Percentiles rank a stretch among this genome's conserved stretches.
These are phyloP conservation scores for Sepioteuthis lessoniana DNA, from an alignment of 2,888 invertebrate species.

Conservation along the genomic window DNA sequence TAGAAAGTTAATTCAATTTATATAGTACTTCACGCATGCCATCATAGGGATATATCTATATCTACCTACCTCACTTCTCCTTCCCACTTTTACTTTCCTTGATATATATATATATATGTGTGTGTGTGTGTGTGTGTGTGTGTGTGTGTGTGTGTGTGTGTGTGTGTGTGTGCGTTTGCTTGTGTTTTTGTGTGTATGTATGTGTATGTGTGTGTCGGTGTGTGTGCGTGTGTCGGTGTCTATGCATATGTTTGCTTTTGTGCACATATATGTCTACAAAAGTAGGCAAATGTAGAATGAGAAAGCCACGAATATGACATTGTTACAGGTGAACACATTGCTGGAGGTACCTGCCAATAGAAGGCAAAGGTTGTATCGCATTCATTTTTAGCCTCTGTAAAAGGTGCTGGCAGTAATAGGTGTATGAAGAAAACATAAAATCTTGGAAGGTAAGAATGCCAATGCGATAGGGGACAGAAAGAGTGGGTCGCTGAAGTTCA, in stretches of 20 bases:
- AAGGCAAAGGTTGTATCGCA: slow-evolving; percentile 33
- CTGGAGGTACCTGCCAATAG: slow-evolving; percentile 33
- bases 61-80: too few relatives aligned
- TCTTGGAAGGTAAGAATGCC: slow-evolving; percentile 7
- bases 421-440: not conserved
- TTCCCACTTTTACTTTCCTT: too few relatives aligned
- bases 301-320: not conserved
- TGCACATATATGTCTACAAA: not conserved
- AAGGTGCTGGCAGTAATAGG: slow-evolving; percentile 1
- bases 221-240: too few relatives aligned
- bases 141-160: too few relatives aligned
- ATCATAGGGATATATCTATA: too few relatives aligned
- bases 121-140: too few relatives aligned
- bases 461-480: not conserved
- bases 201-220: too few relatives aligned
- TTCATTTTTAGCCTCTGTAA: slow-evolving; percentile 5
- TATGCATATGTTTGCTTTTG: not conserved
- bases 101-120: too few relatives aligned
- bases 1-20: too few relatives aligned
- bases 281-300: not conserved
- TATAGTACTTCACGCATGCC: too few relatives aligned
- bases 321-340: slow-evolving; percentile 33
- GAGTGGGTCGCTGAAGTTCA: slow-evolving; percentile 11
- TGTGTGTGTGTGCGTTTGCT: not conserved
- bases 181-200: not conserved